phyloP scores from a whole-genome alignment of 2,888 invertebrate species.

The Andrena haemorrhoa region DNA sequence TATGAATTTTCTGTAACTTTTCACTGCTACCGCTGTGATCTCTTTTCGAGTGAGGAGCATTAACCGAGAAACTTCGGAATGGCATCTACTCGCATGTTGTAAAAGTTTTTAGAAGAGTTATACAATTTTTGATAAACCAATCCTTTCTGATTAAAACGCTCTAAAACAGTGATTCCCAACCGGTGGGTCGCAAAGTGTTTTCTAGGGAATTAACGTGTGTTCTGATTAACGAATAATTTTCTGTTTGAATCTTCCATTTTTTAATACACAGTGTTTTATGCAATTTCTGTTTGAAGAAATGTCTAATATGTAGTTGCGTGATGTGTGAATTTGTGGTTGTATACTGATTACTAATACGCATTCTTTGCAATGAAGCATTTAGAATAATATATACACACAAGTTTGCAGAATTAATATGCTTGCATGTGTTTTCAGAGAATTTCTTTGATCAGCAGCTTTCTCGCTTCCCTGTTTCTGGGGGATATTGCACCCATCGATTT shows the following conservation, averaged over 20 bases:
- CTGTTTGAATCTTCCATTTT: neutral
- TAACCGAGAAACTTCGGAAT: neutral
- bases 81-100: too few species aligned
- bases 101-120: too few species aligned
- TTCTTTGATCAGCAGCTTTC: conserved; percentile 97
- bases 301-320: conserved; percentile 1
- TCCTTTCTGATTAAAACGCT: too few species aligned
- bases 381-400: neutral
- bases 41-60: neutral
- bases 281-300: conserved; percentile 8
- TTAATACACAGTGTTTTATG: too few species aligned
- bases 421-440: conserved; percentile 88
- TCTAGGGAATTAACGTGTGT: neutral
- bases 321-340: conserved; percentile 12
- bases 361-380: conserved; percentile 10
- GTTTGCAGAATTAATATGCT: neutral
- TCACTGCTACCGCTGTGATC: neutral
- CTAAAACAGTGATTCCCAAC: too few species aligned
- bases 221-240: neutral
- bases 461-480: conserved; percentile 94
- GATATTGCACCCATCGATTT: conserved; percentile 95
- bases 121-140: too few species aligned
- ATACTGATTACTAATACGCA: conserved; percentile 35
- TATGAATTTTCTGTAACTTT: conserved; percentile 27
- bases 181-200: too few species aligned